These are phyloP conservation scores for Platycheirus albimanus DNA, from an alignment of 2,888 invertebrate genomes.

Conservation along the genomic window DNA sequence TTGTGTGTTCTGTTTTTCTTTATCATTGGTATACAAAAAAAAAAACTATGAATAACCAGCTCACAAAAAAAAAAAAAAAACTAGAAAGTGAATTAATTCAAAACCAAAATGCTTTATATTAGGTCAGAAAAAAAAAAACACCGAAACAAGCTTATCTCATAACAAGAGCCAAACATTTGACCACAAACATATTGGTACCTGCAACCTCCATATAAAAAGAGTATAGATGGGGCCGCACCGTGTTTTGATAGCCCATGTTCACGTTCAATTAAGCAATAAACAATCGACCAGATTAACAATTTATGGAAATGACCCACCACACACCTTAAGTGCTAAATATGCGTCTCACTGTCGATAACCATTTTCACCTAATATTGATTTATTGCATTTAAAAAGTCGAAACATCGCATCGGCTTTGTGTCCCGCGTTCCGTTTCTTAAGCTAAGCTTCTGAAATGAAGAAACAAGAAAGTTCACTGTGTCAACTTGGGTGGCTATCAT, in stretches of 20 bases:
- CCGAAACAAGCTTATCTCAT: slow-evolving; percentile 20
- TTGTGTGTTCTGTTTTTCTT: not conserved
- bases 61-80: not conserved
- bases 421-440: not conserved
- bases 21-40: not conserved
- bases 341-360: slow-evolving; percentile 51
- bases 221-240: slow-evolving; percentile 11
- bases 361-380: slow-evolving; percentile 64
- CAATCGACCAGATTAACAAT: slow-evolving; percentile 44
- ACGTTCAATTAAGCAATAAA: slow-evolving; percentile 55
- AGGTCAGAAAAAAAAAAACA: not conserved
- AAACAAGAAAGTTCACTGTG: slow-evolving; percentile 54
- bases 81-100: slow-evolving; percentile 36
- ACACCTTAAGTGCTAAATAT: slow-evolving; percentile 67
- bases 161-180: slow-evolving; percentile 17
- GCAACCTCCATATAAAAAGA: too few species aligned
- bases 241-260: slow-evolving; percentile 37
- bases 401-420: slow-evolving; percentile 15
- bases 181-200: slow-evolving; percentile 3
- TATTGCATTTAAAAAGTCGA: slow-evolving; percentile 44
- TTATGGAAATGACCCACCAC: slow-evolving; percentile 61
- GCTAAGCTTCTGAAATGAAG: slow-evolving; percentile 49
- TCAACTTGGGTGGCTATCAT: slow-evolving; percentile 64
- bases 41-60: not conserved
- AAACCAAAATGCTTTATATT: not conserved